These are phyloP conservation scores for Lepisosteus oculatus DNA, from an alignment of 2,113 vertebrate genomes.

Conservation along the genomic window DNA sequence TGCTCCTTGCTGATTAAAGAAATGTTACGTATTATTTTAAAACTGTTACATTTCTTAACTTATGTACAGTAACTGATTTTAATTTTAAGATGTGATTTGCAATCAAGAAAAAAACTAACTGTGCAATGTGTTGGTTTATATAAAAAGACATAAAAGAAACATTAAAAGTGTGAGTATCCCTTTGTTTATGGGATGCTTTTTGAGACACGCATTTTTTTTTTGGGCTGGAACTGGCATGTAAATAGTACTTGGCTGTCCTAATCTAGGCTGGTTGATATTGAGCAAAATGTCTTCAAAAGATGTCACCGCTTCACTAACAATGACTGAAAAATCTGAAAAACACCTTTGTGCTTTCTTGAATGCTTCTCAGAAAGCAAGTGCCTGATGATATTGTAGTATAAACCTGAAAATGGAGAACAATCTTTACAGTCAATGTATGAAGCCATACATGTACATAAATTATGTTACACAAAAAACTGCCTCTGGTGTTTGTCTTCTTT, in stretches of 20 bases:
- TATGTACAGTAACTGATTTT: conserved; percentile 75
- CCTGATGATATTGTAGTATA: conserved; percentile 73
- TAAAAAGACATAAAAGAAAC: conserved; percentile 70
- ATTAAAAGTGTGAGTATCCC: conserved; percentile 44
- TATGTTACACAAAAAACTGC: conserved; percentile 59
- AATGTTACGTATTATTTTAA: conserved; percentile 69
- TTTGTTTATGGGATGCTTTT: conserved; percentile 45
- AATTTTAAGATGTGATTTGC: conserved; percentile 68
- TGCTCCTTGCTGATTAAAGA: conserved; percentile 56
- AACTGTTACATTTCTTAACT: conserved; percentile 85
- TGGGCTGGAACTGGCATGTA: conserved; percentile 42
- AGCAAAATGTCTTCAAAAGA: neutral
- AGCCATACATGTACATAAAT: conserved; percentile 89
- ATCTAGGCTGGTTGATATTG: conserved; percentile 19
- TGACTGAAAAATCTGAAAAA: neutral
- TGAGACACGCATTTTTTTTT: conserved; percentile 15
- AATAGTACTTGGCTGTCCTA: conserved; percentile 48
- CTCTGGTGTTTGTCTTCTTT: conserved; percentile 36
- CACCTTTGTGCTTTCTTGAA: conserved; percentile 34
- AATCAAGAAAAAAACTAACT: conserved; percentile 65
- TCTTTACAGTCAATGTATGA: conserved; percentile 79
- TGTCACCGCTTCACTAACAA: neutral
- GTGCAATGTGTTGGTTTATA: conserved; percentile 73
- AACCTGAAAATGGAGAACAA: conserved; percentile 63
- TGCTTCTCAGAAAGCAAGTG: conserved; percentile 72